These are phyloP conservation scores for Ectropis crepuscularia DNA, from an alignment of 2,888 invertebrate species.

Conservation along the genomic window DNA sequence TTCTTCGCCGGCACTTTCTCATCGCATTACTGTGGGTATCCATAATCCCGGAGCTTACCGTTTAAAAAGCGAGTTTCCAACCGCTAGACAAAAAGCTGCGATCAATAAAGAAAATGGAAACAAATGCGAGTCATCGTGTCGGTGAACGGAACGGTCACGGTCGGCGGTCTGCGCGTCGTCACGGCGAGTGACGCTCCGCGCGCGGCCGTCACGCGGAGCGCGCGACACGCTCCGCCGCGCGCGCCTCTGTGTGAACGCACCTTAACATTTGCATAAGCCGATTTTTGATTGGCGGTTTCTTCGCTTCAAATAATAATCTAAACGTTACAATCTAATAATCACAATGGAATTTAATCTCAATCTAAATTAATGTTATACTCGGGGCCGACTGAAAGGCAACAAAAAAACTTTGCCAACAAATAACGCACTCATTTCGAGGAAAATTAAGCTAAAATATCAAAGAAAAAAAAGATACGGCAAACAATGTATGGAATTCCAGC, in stretches of 20 bases:
- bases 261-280: constrained; percentile 70
- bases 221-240: constrained; percentile 56
- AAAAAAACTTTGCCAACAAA: constrained; percentile 12
- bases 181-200: constrained; percentile 65
- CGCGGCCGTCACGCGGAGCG: constrained; percentile 39
- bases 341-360: constrained; percentile 20
- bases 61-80: constrained; percentile 75
- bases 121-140: constrained; percentile 73
- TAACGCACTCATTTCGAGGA: neutral
- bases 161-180: constrained; percentile 60
- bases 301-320: constrained; percentile 27
- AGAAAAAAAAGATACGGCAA: neutral
- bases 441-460: neutral
- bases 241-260: constrained; percentile 66
- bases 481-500: neutral
- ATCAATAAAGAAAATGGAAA: constrained; percentile 63
- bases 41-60: constrained; percentile 58
- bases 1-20: constrained; percentile 24
- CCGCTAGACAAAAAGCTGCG: constrained; percentile 63
- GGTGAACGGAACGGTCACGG: constrained; percentile 80
- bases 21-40: constrained; percentile 30
- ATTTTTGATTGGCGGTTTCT: constrained; percentile 46
- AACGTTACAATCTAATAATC: constrained; percentile 30
- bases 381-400: neutral
- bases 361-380: constrained; percentile 12